Conservation (phyloP, 2,888 invertebrate genomes). For the Flexamia atlantica region DNA sequence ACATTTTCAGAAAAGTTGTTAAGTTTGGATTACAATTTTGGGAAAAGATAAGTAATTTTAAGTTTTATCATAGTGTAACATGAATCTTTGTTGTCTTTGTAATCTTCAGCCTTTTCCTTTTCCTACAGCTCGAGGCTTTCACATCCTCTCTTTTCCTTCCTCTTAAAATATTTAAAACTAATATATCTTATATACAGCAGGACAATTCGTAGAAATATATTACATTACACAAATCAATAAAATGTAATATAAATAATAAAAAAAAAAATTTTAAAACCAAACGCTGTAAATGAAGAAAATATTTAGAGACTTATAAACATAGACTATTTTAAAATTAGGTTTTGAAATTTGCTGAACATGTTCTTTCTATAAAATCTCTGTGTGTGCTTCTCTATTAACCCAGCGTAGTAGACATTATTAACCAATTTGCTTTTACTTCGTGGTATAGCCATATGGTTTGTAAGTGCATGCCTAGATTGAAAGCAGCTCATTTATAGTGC, state of each 20-base stretch:
- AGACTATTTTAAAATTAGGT: neutral
- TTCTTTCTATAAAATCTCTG: conserved; percentile 3
- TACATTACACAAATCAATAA: too few species aligned
- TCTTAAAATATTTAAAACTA: neutral
- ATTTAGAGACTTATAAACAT: neutral
- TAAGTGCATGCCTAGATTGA: conserved; percentile 13
- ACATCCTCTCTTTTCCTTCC: neutral
- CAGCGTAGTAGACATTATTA: conserved; percentile 29
- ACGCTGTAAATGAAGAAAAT: too few species aligned
- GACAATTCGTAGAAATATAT: too few species aligned
- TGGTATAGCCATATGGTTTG: conserved; percentile 27
- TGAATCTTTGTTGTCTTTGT: conserved; percentile 23
- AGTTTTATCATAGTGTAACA: conserved; percentile 5
- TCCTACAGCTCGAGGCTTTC: neutral
- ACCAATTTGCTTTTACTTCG: conserved; percentile 6
- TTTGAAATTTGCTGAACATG: neutral
- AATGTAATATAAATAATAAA: neutral
- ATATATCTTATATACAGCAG: too few species aligned
- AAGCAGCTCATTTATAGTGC: conserved; percentile 19
- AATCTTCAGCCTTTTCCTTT: conserved; percentile 18
- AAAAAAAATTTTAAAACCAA: too few species aligned
- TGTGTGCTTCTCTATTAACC: conserved; percentile 30
- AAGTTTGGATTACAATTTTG: neutral
- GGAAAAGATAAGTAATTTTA: conserved; percentile 32
- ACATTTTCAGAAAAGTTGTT: conserved; percentile 6